A percentile compares a stretch with the other conserved stretches of the same genome.
Evolutionary conservation across 2,888 invertebrate genomes (phyloP).

Genomic region (Sericinus montela): DNA sequence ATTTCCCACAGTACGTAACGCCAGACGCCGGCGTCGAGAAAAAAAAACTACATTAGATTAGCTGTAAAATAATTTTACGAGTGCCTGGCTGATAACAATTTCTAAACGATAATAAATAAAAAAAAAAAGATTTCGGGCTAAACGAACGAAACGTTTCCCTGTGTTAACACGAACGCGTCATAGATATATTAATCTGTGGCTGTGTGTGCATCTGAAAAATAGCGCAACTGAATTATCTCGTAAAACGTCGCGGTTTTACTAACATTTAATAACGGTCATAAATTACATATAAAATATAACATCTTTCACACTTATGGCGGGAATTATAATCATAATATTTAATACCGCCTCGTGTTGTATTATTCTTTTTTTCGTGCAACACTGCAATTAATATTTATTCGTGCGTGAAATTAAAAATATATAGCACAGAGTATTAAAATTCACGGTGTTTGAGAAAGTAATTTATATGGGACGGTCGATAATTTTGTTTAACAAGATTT

Average conservation of each 20-base stretch:
- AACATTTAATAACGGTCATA: slow-evolving; percentile 12
- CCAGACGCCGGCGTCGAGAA: not conserved
- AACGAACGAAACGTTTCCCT: not conserved
- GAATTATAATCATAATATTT: slow-evolving; percentile 24
- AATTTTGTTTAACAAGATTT: slow-evolving; percentile 18
- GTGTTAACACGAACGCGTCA: not conserved
- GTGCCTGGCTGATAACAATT: not conserved
- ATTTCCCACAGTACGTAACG: not conserved
- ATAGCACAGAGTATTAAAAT: slow-evolving; percentile 35
- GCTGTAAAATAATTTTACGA: slow-evolving; percentile 6
- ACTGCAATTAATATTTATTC: slow-evolving; percentile 50
- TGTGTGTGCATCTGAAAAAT: slow-evolving; percentile 5
- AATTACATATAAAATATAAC: slow-evolving; percentile 18
- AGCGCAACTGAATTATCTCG: slow-evolving; percentile 11
- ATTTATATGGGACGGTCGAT: slow-evolving; percentile 15
- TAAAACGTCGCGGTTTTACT: slow-evolving; percentile 15
- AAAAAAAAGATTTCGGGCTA: not conserved
- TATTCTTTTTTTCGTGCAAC: slow-evolving; percentile 27
- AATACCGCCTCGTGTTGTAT: slow-evolving; percentile 19
- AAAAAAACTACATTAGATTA: not conserved
- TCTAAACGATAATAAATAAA: slow-evolving; percentile 9
- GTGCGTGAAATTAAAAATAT: slow-evolving; percentile 55
- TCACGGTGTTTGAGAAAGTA: slow-evolving; percentile 29
- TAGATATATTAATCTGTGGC: not conserved
- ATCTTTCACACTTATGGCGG: slow-evolving; percentile 18